Evolutionary conservation across 92 coral and sea anemone genomes (phyloP), one percentile per base, ranked within the genome.

Genomic region (Parazoanthus darwini): DNA sequence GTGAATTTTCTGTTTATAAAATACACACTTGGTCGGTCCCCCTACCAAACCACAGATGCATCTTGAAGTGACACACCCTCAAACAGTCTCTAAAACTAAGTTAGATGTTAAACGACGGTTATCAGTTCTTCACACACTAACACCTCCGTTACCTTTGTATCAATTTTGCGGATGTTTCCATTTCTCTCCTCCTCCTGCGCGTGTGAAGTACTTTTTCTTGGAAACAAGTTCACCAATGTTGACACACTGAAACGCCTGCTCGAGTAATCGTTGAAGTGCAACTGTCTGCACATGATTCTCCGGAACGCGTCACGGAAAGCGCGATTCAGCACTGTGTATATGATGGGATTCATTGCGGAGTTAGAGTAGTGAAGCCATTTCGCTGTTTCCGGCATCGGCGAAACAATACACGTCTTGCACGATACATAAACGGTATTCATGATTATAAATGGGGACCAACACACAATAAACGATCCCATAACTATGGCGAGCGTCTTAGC

Each of bases 341-440:
- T 95, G 72, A 95, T 89, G 5, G 98, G 98, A 79, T 95, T 94
- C 63, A 95, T 91, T 23, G 96, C 92, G 65, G 96, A 93, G 89
- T 95, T 95, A 26, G 96, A 91, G 85, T 95, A 95, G 85, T 92
- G 95, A 59, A 95, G 96, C 98, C 98, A 95, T 88, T 95, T 95
- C 66, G 92, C 89, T 6, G 91, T 87, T 65, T 85, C 86, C 39
- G 88, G 68, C 48, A 88, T 59, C 0, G 20, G 20, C 4, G 91
- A 86, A n/a, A 91, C 82, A 44, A 94, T 91, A 13, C 82, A 26
- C 4, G 44, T 11, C 44, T 1, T 5, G 56, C 98, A 95, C 9
- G 98, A 82, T 22, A 86, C 94, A 35, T 82, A 44, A 0, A 95
- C 51, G 2, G 90, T 73, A 77, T 93, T 36, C 39, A 92, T 89